Evolutionary conservation across 2,888 invertebrate species (phyloP), one percentile per base, ranked within the genome.

Genomic region (Tenthredo livida): DNA sequence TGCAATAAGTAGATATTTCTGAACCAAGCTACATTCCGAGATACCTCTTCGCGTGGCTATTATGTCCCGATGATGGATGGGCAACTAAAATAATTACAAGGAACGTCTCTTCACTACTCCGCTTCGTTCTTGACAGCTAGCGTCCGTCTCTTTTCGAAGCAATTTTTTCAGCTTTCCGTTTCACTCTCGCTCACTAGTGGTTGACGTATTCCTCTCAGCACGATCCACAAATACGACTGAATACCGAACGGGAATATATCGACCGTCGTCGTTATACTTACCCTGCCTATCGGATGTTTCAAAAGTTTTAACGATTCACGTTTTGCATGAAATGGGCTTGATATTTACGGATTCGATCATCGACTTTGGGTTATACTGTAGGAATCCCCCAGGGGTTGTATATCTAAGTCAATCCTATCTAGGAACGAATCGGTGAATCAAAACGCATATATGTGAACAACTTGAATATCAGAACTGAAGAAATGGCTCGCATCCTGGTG

Each of bases 41-140:
- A 78, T 84, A 75, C 75, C 61, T 50, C 80, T 80, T 65, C 43
- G 78, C 67, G 61, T 47, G 77, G 78, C 84, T 84, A 84, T 84
- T 77, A 67, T 75, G 67, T 67, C 75, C 33, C 67, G 73, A 84
- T 84, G 84, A 84, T 84, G 65, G 77, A 84, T 84, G 84, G 40
- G 65, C 78, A 65, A 61, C 84, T 84, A 78, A 84, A 84, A 84
- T 84, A 84, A 84, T 84, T 78, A 84, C 84, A 77, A 58, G 29
- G 75, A 84, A 84, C 47, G 47, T 77, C 75, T 50, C 78, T 80
- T 80, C 78, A 80, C 78, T 80, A 37, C 61, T 80, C 61, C 37
- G 21, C 78, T 61, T 61, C 78, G 7, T 61, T 80, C 58, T 61
- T 80, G 78, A 58, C 78, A 80, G 78, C 78, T 47, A 40, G 78